Evolutionary conservation across 2,797 vertebrate genomes (phyloP).

Genomic region (Myotis planiceps): DNA sequence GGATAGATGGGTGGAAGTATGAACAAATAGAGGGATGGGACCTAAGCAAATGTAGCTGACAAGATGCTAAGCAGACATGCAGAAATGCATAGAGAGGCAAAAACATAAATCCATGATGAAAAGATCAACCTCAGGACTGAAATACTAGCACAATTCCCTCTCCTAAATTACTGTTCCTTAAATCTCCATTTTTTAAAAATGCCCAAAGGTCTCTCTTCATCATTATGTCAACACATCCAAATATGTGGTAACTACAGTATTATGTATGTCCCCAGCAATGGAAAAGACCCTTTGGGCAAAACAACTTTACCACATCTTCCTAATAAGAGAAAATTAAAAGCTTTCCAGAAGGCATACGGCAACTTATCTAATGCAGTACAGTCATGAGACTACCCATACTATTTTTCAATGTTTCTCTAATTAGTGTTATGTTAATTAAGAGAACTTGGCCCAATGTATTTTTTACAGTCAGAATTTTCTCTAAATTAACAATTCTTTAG

Average conservation of each 20-base stretch:
- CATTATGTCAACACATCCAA: not conserved
- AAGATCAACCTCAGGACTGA: not conserved
- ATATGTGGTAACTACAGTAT: not conserved
- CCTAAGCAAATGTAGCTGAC: not conserved
- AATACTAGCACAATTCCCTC: not conserved
- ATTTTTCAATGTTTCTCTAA: not conserved
- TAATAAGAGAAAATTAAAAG: slow-evolving; percentile 2
- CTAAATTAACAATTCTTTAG: not conserved
- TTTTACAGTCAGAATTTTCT: slow-evolving; percentile 3
- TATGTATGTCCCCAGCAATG: not conserved
- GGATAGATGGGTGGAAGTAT: not conserved
- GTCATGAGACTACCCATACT: not conserved
- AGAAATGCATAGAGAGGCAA: not conserved
- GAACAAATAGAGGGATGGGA: not conserved
- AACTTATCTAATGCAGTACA: not conserved
- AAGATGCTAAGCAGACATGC: not conserved
- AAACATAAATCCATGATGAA: not conserved
- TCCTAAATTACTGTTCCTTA: not conserved
- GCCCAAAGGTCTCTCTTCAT: not conserved
- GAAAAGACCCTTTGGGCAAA: slow-evolving; percentile 31
- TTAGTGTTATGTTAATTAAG: slow-evolving; percentile 6
- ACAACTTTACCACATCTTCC: not conserved
- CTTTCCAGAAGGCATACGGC: not conserved
- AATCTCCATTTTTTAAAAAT: not conserved
- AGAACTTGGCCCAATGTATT: not conserved